Evolutionary conservation across 2,113 vertebrate species (phyloP), one percentile per base, ranked within the genome.

Genomic region (Alligator mississippiensis): DNA sequence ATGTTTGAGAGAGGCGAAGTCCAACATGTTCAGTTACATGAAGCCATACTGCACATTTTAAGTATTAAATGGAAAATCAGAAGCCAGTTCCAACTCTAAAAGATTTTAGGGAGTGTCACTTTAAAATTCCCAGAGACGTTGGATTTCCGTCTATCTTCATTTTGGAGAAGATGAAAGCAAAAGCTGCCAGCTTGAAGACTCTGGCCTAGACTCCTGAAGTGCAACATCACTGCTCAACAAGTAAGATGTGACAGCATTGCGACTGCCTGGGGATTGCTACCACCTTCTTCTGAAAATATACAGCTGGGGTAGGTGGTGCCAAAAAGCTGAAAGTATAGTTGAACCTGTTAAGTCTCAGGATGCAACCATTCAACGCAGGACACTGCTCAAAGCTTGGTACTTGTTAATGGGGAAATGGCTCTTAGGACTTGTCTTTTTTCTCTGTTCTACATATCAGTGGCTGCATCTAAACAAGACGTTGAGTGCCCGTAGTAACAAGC

Each of bases 381-480:
- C 77, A 78, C 64, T n/a, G 54, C 74, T 80, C 79, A 94, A 87
- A 90, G 84, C 14, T 79, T 25, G 28, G 0, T 75, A 91, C 90
- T 81, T 83, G 58, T 47, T 58, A 64, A 89, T 25, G 10, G 64
- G 68, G n/a, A 78, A 77, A 83, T n/a, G 16, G 27, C 85, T 68
- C 68, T 58, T n/a, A 76, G 2, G 17, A 75, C 15, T 94, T 63
- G 38, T 63, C 80, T 87, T 24, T 87, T 24, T 68, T 70, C 76
- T 0, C 0, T n/a, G 58, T 13, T 85, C 54, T 61, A 58, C 12
- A 19, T 77, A 75, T 92, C 77, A 47, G 47, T 47, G 47, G 6
- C 47, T 47, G 47, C 7, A 47, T 47, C 47, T 47, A 47, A 47
- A 47, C 47, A 47, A 47, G 47, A 47, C 8, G 47, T 47, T 47